Evolutionary conservation across 2,888 invertebrate species (phyloP).

Genomic region (Harpalus rubripes): DNA sequence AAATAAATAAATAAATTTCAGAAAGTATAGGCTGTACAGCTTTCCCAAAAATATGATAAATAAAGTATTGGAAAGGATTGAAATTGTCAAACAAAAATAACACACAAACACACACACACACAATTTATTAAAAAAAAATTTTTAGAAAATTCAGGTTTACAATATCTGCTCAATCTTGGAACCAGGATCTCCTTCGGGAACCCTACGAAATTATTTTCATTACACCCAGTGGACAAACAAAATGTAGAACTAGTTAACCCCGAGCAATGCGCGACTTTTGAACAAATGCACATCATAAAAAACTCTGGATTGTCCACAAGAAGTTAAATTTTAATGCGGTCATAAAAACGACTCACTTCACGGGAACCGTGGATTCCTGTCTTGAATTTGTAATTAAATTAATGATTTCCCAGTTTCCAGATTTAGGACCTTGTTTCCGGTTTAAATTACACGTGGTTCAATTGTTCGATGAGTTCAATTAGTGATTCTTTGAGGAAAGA

Average conservation of each 20-base stretch:
- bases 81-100: no score
- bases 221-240: constrained; percentile 55
- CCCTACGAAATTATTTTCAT: constrained; percentile 53
- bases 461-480: constrained; percentile 36
- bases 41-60: no score
- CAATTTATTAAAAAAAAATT: no score
- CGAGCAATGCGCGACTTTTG: constrained; percentile 51
- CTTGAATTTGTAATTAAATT: constrained; percentile 53
- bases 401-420: constrained; percentile 32
- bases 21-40: no score
- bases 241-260: constrained; percentile 46
- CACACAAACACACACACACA: no score
- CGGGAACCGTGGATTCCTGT: constrained; percentile 5
- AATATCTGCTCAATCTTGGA: constrained; percentile 38
- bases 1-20: no score
- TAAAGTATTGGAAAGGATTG: no score
- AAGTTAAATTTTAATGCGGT: constrained; percentile 59
- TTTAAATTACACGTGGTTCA: constrained; percentile 32
- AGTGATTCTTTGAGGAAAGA: constrained; percentile 16
- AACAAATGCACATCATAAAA: constrained; percentile 59
- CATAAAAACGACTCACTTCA: constrained; percentile 50
- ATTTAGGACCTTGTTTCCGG: constrained; percentile 37
- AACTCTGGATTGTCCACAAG: constrained; percentile 51
- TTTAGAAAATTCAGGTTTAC: no score
- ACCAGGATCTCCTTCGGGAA: constrained; percentile 41